Conservation (phyloP, 30 jellyfish, hydroid and myxozoan genomes). For the Mastigias papua region DNA sequence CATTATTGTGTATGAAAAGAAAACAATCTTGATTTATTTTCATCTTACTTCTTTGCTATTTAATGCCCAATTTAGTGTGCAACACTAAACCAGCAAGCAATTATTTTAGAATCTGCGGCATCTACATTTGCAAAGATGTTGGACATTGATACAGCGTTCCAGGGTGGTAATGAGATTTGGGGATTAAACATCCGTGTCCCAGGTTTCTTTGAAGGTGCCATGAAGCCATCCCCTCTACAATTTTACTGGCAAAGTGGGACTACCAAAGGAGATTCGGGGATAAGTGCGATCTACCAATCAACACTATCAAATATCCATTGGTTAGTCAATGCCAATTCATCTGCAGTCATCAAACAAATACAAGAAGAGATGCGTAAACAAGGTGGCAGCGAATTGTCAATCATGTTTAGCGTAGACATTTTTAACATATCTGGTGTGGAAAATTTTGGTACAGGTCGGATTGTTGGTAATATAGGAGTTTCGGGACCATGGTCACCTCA, state of each 20-base stretch:
- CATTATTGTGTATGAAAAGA: too few relatives aligned
- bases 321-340: conserved; percentile 8
- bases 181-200: conserved; percentile 40
- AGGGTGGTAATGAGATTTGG: conserved; percentile 45
- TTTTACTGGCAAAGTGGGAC: conserved; percentile 39
- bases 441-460: conserved; percentile 46
- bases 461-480: conserved; percentile 60
- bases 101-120: not conserved
- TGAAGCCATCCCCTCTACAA: conserved; percentile 45
- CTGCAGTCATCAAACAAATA: conserved; percentile 40
- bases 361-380: conserved; percentile 13
- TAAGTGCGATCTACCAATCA: conserved; percentile 48
- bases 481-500: conserved; percentile 61
- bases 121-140: conserved; percentile 59
- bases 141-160: conserved; percentile 51
- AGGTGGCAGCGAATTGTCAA: conserved; percentile 39
- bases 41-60: too few relatives aligned
- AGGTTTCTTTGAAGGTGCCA: conserved; percentile 55
- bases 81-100: too few relatives aligned
- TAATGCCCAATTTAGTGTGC: too few relatives aligned
- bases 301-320: conserved; percentile 15
- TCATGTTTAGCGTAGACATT: conserved; percentile 20
- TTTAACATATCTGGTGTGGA: not conserved
- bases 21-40: too few relatives aligned
- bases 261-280: conserved; percentile 2